Conservation (phyloP, 2,113 vertebrate species). For the Pteronura brasiliensis region DNA sequence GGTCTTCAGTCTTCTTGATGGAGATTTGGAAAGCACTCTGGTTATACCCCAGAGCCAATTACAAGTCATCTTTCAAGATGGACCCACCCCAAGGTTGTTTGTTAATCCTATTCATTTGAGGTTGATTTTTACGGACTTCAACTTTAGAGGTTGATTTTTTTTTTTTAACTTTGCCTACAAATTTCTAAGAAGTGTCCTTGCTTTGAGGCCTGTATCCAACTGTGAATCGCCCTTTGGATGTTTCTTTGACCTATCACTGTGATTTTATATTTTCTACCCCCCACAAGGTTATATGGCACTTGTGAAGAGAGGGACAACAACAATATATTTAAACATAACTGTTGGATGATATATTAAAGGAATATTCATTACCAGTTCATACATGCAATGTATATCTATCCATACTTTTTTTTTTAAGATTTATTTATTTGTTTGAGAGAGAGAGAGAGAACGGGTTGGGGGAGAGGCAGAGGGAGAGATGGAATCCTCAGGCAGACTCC, state of each 20-base stretch:
- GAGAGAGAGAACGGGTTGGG: too few relatives aligned
- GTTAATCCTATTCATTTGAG: neutral
- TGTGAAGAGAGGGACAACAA: neutral
- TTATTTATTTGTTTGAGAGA: too few relatives aligned
- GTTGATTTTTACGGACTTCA: constrained; percentile 1
- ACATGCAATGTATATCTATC: neutral
- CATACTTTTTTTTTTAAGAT: neutral
- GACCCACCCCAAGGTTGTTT: neutral
- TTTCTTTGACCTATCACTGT: neutral
- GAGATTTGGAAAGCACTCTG: neutral
- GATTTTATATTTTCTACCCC: neutral
- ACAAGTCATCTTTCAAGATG: neutral
- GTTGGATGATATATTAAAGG: neutral
- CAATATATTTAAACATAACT: neutral
- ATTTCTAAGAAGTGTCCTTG: neutral
- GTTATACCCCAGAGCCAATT: neutral
- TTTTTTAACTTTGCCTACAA: neutral
- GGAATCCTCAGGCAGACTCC: too few relatives aligned
- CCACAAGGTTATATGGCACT: neutral
- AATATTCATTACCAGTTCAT: neutral
- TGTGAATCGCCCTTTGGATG: neutral
- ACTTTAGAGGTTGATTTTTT: neutral
- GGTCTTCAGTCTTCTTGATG: neutral
- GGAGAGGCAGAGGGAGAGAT: too few relatives aligned
- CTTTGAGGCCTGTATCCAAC: neutral